Conservation (phyloP, 1,140 invertebrate species). For the Nephila pilipes region DNA sequence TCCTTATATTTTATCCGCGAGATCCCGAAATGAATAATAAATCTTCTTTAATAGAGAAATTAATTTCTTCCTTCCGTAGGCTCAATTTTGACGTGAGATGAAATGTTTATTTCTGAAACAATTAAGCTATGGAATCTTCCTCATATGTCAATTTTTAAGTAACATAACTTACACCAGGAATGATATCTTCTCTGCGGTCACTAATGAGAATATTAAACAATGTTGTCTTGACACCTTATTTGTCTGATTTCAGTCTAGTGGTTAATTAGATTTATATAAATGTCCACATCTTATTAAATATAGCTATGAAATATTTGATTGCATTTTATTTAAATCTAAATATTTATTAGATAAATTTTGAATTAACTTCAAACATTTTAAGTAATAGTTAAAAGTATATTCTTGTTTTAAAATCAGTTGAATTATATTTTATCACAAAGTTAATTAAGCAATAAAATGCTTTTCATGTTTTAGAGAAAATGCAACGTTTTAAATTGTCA, state of each 20-base stretch:
- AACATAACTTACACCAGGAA: neutral
- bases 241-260: neutral
- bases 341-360: too few species aligned
- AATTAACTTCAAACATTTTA: too few species aligned
- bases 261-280: neutral
- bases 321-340: too few species aligned
- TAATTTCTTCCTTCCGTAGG: neutral
- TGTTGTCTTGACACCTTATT: neutral
- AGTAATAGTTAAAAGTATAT: too few species aligned
- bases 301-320: too few species aligned
- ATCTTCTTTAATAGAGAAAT: constrained; percentile 48
- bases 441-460: too few species aligned
- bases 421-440: too few species aligned
- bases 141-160: neutral
- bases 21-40: neutral
- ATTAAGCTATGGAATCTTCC: neutral
- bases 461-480: too few species aligned
- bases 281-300: neutral
- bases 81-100: neutral
- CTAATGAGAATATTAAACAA: neutral
- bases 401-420: too few species aligned
- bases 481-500: too few species aligned
- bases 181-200: neutral
- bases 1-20: neutral
- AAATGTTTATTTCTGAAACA: neutral